Conservation (phyloP, 2,888 invertebrate genomes). For the Drosophila cognata region DNA sequence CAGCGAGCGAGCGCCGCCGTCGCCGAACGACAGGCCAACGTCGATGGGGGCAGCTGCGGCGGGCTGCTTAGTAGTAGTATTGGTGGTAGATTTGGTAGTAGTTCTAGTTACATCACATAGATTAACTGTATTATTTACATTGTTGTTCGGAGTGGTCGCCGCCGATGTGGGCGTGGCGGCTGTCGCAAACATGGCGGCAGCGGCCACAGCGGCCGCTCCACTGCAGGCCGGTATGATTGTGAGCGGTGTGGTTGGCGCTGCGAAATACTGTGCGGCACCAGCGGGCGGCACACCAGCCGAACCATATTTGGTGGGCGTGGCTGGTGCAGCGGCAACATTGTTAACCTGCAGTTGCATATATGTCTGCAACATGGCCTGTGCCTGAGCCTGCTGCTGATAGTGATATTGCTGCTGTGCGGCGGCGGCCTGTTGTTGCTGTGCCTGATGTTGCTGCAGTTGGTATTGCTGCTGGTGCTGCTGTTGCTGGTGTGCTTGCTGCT, state of each 20-base stretch:
- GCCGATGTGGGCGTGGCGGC: slow-evolving; percentile 76
- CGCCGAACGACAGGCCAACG: slow-evolving; percentile 35
- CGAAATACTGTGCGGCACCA: slow-evolving; percentile 70
- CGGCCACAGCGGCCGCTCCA: slow-evolving; percentile 77
- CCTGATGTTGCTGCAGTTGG: slow-evolving; percentile 72
- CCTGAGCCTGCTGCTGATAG: slow-evolving; percentile 77
- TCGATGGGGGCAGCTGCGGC: slow-evolving; percentile 51
- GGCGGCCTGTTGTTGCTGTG: slow-evolving; percentile 70
- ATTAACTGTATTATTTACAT: slow-evolving; percentile 85
- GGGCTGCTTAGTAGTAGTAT: slow-evolving; percentile 78
- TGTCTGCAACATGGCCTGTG: slow-evolving; percentile 83
- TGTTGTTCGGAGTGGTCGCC: slow-evolving; percentile 82
- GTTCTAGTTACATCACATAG: slow-evolving; percentile 84
- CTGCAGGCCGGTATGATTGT: slow-evolving; percentile 81
- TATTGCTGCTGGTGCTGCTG: slow-evolving; percentile 65
- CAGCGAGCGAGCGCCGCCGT: slow-evolving; percentile 31
- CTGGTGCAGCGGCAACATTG: slow-evolving; percentile 75
- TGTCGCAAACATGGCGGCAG: slow-evolving; percentile 77
- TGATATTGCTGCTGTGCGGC: slow-evolving; percentile 59
- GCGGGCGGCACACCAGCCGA: slow-evolving; percentile 50
- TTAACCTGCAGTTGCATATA: slow-evolving; percentile 84
- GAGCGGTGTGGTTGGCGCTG: slow-evolving; percentile 79
- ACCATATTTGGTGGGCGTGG: slow-evolving; percentile 79
- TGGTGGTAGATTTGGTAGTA: slow-evolving; percentile 78
- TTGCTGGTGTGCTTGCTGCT: slow-evolving; percentile 29